Percentiles rank a stretch among this genome's conserved stretches.
Conservation (phyloP, 2,113 vertebrate species). For the Phaethon lepturus region DNA sequence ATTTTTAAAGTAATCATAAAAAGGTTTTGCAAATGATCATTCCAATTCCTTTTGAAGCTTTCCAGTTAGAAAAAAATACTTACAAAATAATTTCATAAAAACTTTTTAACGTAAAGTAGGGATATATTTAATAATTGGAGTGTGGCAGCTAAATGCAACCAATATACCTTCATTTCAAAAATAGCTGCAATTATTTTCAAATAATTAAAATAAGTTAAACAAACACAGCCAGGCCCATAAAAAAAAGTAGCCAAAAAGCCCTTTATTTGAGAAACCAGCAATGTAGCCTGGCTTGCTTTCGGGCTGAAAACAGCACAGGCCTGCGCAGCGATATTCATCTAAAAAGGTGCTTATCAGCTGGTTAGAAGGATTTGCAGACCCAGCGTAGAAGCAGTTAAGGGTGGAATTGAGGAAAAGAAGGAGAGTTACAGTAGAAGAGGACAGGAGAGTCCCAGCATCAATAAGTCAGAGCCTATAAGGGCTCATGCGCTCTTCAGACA, state of each 20-base stretch:
- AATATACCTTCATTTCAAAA: neutral
- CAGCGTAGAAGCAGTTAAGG: neutral
- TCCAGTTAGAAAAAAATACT: neutral
- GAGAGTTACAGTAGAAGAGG: neutral
- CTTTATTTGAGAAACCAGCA: neutral
- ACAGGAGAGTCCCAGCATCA: neutral
- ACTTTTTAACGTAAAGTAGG: neutral
- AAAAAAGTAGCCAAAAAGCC: accelerated
- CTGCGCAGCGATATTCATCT: neutral
- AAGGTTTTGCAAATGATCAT: neutral
- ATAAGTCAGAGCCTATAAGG: neutral
- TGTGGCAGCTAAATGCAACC: neutral
- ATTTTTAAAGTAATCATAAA: neutral
- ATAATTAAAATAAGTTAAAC: neutral
- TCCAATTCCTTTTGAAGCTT: neutral
- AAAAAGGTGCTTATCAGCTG: neutral
- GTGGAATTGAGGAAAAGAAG: neutral
- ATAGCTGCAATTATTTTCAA: neutral
- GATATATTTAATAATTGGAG: neutral
- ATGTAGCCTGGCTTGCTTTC: neutral
- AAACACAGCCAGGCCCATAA: neutral
- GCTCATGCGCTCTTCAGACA: neutral
- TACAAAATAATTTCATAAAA: neutral
- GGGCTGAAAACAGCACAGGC: neutral
- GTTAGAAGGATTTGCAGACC: neutral